Conservation (phyloP, 2,888 invertebrate genomes). For the Agriopis marginaria region DNA sequence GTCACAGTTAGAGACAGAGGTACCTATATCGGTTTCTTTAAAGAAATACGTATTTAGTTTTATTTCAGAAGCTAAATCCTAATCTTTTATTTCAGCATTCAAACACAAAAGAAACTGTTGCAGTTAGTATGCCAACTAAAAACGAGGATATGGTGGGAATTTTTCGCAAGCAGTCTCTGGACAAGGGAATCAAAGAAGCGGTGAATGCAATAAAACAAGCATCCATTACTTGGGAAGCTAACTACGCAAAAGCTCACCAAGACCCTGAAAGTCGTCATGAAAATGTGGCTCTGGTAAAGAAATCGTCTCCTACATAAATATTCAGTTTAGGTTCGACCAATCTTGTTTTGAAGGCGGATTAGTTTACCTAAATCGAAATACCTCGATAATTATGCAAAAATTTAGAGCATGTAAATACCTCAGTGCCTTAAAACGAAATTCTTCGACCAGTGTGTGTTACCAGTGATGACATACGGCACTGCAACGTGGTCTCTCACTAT, state of each 20-base stretch:
- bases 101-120: background rate
- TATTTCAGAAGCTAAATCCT: background rate
- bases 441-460: too few relatives aligned
- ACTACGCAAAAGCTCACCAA: conserved; percentile 8
- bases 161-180: conserved; percentile 4
- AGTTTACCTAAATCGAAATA: too few relatives aligned
- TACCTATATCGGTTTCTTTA: background rate
- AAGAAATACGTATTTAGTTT: background rate
- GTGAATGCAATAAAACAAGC: conserved; percentile 25
- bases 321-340: background rate
- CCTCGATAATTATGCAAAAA: too few relatives aligned
- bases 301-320: background rate
- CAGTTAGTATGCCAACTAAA: background rate
- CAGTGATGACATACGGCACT: too few relatives aligned
- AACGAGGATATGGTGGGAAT: background rate
- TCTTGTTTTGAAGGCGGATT: too few relatives aligned
- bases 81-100: background rate
- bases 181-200: conserved; percentile 44
- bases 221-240: conserved; percentile 44
- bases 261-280: conserved; percentile 5
- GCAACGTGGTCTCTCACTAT: too few relatives aligned
- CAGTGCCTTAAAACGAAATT: too few relatives aligned
- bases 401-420: too few relatives aligned
- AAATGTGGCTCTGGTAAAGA: conserved; percentile 34
- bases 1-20: background rate